Base-by-base conservation (phyloP, 2,113 vertebrate genomes). In the Pachypanchax playfairii region DNA sequence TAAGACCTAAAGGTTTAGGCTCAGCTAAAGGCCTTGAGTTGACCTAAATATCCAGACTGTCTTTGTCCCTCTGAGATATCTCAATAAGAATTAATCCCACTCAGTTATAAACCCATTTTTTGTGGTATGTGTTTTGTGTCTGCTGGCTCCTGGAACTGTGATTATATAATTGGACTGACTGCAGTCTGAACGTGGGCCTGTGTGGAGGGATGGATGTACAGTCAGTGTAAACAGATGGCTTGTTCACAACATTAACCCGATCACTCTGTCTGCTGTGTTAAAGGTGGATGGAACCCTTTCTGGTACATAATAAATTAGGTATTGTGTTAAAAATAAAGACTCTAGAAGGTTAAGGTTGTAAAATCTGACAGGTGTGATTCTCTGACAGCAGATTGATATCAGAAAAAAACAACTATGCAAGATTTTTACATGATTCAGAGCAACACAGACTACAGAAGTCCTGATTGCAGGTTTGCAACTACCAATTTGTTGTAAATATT, bases 161-260 rank as follows among this genome's bases (percentile, higher is more conserved):
- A 52, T 63, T 67, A 24, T 57, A 61, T 75, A 75, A 71, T 7
- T 0, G 31, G 1, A n/a, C 17, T 11, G 0, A 1, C 38, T 29
- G 26, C 42, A 2, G 36, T 51, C 68, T 49, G 44, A 8, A 6
- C 28, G 59, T 1, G 28, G 20, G 1, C 65, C 5, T 20, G 51
- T 43, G 6, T 42, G 57, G 49, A 64, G 65, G 38, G 38, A 14
- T 17, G 49, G 56, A 58, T 47, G 41, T 13, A 1, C n/a, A 44
- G 64, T 51, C 58, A 14, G 69, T 41, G 55, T 52, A 60, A 18
- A 73, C 65, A 83, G 75, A 73, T 67, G 72, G 80, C 66, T 24
- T 33, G 39, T 43, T n/a, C 13, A 35, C 56, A 6, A 38, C 21
- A 39, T 74, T 31, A 48, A 31, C 60, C 9, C 33, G 13, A 3